phyloP scores from a whole-genome alignment of 1,140 invertebrate species.

The Cotesia vestalis region DNA sequence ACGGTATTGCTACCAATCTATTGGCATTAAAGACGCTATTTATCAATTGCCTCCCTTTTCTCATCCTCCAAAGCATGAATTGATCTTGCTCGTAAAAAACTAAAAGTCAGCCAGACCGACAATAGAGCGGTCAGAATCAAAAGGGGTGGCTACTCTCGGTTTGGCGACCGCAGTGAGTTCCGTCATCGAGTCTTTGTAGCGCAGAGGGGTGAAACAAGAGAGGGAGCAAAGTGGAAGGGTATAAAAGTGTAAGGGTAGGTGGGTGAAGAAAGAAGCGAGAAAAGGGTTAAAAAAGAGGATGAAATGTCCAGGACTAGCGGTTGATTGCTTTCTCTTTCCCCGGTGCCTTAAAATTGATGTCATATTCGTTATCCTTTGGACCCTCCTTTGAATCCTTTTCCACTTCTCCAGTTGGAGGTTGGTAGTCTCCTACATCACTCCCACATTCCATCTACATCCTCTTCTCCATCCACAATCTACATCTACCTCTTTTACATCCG shows the following conservation, averaged over 20 bases:
- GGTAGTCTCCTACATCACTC: background rate
- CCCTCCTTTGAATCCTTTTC: slow-evolving; percentile 50
- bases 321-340: slow-evolving; percentile 60
- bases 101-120: background rate
- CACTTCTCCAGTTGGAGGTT: background rate
- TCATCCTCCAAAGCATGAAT: too few species aligned
- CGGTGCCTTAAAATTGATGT: slow-evolving; percentile 62
- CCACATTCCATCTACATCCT: too few species aligned
- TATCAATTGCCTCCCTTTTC: too few species aligned
- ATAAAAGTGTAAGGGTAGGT: slow-evolving; percentile 2
- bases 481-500: too few species aligned
- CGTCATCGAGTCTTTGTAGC: too few species aligned
- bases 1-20: too few species aligned
- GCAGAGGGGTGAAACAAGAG: background rate
- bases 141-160: background rate
- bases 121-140: background rate
- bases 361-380: slow-evolving; percentile 65
- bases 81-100: background rate
- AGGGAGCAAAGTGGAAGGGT: background rate
- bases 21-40: too few species aligned
- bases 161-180: too few species aligned
- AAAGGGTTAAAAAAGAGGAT: background rate
- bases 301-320: slow-evolving; percentile 46
- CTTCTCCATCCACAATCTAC: too few species aligned
- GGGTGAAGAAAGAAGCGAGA: slow-evolving; percentile 28